Base-by-base conservation (phyloP, 2,113 vertebrate genomes). In the Hiodon tergisus region DNA sequence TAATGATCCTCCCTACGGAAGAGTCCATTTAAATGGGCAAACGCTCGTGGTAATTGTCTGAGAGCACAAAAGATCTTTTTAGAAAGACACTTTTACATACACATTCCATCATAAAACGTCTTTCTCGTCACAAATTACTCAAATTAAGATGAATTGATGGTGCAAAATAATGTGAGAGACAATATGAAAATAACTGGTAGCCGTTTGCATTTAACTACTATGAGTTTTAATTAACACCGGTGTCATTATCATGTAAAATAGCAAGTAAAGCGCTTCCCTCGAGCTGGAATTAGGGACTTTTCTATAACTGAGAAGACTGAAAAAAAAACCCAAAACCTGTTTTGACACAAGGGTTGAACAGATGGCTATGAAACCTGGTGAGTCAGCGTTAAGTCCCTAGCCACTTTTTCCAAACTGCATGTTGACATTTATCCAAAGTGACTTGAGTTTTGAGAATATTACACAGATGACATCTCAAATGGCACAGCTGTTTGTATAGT, bases 1-100 rank as follows among this genome's bases (percentile, higher is more conserved):
- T 72, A 78, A 71, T 50, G 59, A 77, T 48, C 79, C 53, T 66
- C 62, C 46, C 13, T 67, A 59, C 57, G 31, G 53, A 74, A 67
- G 14, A 74, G 55, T 47, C 31, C 58, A 6, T 57, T 4, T 67
- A 54, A 11, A 50, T 48, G 53, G 53, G 46, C 51, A 47, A 53
- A 58, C 46, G 9, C 53, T n/a, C 4, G 13, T 55, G 47, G 16
- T 8, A 7, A 48, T 48, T 10, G 14, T 57, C 54, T 59, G 46
- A 16, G 68, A 75, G n/a, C 53, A 47, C 31, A 47, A 14, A 9
- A 51, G 17, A 6, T 73, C 50, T 9, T 46, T 63, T 6, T 52
- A 10, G 16, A 53, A n/a, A 68, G 31, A 69, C 6, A 68, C 11
- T 16, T 53, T 53, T 53, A 53, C 3, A 50, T 53, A n/a, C 14